Evolutionary conservation across 2,888 invertebrate genomes (phyloP), one percentile per base, ranked within the genome.

Genomic region (Amblyteles armatorius): DNA sequence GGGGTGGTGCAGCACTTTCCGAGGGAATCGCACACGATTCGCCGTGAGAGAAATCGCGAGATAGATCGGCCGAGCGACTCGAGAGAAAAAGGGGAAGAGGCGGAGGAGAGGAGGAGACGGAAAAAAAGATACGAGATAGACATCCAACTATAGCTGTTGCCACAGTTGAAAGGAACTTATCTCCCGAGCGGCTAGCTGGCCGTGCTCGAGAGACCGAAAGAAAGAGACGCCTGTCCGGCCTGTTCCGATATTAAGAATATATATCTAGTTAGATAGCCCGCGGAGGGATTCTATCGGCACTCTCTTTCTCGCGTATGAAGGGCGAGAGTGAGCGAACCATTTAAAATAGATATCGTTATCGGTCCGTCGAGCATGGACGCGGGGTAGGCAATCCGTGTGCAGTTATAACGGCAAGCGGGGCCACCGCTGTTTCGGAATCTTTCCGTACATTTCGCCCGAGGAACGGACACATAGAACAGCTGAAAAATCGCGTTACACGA

Each of bases 341-440:
- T 92, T 92, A 92, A 93, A 92, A 92, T 91, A 92, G 92, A 91
- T 92, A 92, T 92, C 92, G 91, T 90, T 63, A 85, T 85, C 79
- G 48, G 63, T 29, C 50, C 26, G 26, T 13, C 76, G 52, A 71
- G 76, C 68, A 50, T 72, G 72, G 76, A 79, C 79, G 65, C 79
- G 48, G 29, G 29, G 3, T 33, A 29, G n/a, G 57, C 60, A 29
- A 60, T 73, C 73, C n/a, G 73, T 52, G 19, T 65, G 68, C 36
- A 82, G 69, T 29, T 60, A 16, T 22, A 36, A 36, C 52, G 9
- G 52, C 71, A n/a, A n/a, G 29, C 16, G 3, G 1, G 29, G n/a
- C 48, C 29, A 9, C 11, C 69, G 9, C 16, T 2, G 52, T 48
- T 71, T 26, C 44, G 44, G 44, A 60, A 60, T 73, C 44, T 26